phyloP scores from a whole-genome alignment of 2,888 invertebrate genomes.

The Dastarcus helophoroides region DNA sequence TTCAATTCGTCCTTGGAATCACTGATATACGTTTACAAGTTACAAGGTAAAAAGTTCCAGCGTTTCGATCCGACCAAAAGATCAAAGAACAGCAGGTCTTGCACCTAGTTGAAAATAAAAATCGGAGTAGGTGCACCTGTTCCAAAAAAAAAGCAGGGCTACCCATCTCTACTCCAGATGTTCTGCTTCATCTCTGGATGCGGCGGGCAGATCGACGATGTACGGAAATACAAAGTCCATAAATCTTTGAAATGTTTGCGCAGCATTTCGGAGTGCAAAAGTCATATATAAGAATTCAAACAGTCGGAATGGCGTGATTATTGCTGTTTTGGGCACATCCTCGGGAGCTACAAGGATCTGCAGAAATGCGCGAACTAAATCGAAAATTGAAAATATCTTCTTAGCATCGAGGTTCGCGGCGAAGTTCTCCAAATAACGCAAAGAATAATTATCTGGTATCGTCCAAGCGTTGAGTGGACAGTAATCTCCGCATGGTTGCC shows the following conservation, averaged over 20 bases:
- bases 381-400: constrained; percentile 9
- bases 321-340: constrained; percentile 29
- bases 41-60: no score
- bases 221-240: constrained; percentile 26
- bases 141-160: no score
- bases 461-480: constrained; percentile 15
- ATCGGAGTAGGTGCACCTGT: no score
- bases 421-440: constrained; percentile 17
- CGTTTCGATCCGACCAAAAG: no score
- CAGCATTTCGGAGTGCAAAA: constrained; percentile 28
- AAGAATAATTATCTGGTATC: constrained; percentile 12
- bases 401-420: constrained; percentile 10
- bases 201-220: constrained; percentile 28
- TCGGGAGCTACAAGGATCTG: constrained; percentile 26
- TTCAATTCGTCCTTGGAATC: no score
- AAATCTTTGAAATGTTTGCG: constrained; percentile 29
- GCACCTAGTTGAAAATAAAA: no score
- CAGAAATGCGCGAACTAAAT: constrained; percentile 22
- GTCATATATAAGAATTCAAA: constrained; percentile 26
- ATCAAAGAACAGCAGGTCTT: no score
- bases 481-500: constrained; percentile 20
- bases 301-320: constrained; percentile 30
- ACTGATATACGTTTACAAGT: no score
- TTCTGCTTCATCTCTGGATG: constrained; percentile 13
- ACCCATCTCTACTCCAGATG: no score